Conservation (phyloP, 1,140 invertebrate genomes). For the Drepana arcuata region DNA sequence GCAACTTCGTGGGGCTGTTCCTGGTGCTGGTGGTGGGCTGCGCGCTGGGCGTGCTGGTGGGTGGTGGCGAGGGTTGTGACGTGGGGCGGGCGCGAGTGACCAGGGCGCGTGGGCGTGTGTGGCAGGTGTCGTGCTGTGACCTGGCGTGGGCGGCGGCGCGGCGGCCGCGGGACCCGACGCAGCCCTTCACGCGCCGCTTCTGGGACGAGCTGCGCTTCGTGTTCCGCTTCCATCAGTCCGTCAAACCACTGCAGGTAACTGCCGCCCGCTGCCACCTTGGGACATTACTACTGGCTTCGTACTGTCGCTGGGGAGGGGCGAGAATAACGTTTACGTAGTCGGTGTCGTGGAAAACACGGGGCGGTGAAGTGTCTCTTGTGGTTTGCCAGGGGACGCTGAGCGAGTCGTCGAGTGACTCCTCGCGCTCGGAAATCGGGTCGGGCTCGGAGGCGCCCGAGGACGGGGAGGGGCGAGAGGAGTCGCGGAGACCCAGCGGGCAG, state of each 20-base stretch:
- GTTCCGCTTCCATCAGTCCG: slow-evolving; percentile 44
- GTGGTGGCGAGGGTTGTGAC: no score
- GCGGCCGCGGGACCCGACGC: slow-evolving; percentile 20
- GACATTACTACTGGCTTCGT: no score
- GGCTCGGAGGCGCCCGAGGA: slow-evolving; percentile 1
- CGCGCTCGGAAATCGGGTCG: not conserved
- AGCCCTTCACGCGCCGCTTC: slow-evolving; percentile 22
- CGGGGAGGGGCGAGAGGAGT: no score
- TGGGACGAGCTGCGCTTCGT: slow-evolving; percentile 50
- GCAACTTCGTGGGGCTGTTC: slow-evolving; percentile 94
- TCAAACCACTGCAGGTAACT: slow-evolving; percentile 43
- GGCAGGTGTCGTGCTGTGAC: slow-evolving; percentile 52
- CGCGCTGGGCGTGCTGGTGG: slow-evolving; percentile 51
- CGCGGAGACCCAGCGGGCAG: no score
- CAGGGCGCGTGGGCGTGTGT: no score
- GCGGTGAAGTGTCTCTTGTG: not conserved
- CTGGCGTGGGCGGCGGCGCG: slow-evolving; percentile 38
- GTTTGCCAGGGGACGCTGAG: slow-evolving; percentile 5
- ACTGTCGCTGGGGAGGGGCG: no score
- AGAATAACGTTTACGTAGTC: no score
- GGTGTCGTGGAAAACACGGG: not conserved
- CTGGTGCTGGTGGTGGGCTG: slow-evolving; percentile 83
- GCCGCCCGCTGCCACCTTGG: no score
- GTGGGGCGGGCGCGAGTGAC: no score
- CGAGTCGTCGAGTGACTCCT: slow-evolving; percentile 2